Evolutionary conservation across 2,888 invertebrate species (phyloP), one percentile per base, ranked within the genome.

Genomic region (Pseudococcus longispinus): DNA sequence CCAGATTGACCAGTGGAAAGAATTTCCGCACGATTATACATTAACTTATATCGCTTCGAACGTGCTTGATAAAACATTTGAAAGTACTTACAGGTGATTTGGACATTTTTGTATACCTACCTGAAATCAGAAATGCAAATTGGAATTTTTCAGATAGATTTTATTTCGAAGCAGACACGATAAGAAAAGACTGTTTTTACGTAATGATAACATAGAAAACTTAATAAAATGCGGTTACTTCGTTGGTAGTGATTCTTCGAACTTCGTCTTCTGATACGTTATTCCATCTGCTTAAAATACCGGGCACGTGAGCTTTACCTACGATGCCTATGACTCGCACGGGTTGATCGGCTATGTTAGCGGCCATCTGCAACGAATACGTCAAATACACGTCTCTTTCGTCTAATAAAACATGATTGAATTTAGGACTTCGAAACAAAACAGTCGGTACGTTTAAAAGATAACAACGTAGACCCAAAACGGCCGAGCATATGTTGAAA

Each of bases 371-470:
- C 46, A 87, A 23, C 70, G 87, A 87, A 83, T 87, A 83, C 46
- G 87, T 87, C 44, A 87, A 82, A 74, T 87, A 87, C 11, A 87
- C 84, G 74, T 87, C 87, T 42, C 87, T 82, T 23, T 87, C 87
- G 84, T 84, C 83, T 23, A 87, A 29, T 32, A 87, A 44, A 42
- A 87, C 87, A 46, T 84, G 51, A 83, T 83, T 87, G 51, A 87
- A 87, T 51, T 84, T 74, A 8, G 83, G 74, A 46, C 74, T 74
- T 15, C 74, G 60, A 44, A 87, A 83, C 29, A 87, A 82, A 15
- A 87, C 83, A 23, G 83, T 74, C n/a, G 87, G 87, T 46, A 87
- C 83, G n/a, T 83, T 83, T 83, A 87, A 26, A 29, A 87, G 32
- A 44, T 74, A 83, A 83, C 87, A 87, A 13, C 87, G 65, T 20